Evolutionary conservation across 2,113 vertebrate genomes (phyloP), one percentile per base, ranked within the genome.

Genomic region (Cyprinodon tularosa): DNA sequence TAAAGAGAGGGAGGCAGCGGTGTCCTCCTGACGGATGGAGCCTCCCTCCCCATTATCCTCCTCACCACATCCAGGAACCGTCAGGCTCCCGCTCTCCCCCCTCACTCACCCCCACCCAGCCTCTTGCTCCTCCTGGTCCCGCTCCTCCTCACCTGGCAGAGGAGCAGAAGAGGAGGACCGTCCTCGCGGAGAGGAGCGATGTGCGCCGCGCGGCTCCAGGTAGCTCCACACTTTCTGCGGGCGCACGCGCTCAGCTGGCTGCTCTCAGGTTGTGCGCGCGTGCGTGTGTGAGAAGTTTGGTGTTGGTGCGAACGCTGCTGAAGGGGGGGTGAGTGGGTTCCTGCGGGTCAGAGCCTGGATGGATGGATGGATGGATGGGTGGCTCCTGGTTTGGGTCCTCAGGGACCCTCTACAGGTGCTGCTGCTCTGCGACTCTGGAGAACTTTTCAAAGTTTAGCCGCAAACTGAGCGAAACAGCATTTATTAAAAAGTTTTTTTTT

Each of bases 1-100:
- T 86, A 90, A 86, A 80, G 64, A 78, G 74, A 75, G 78, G 57
- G 71, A 78, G 77, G 50, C 70, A 61, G 81, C 65, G 68, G 77
- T 64, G 62, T 62, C 82, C 76, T 81, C 80, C 68, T 70, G 84
- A 84, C 22, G 53, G 72, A 78, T 74, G 62, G 12, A 29, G 69
- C 77, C 83, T 78, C 84, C 86, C 67, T 76, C 77, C 67, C 82
- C 53, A 59, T 62, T 78, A 71, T 75, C 79, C 71, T 84, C 67
- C 83, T 77, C 8, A 74, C 82, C 74, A 53, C 72, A 80, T 68
- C 60, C 77, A 88, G 44, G 84, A 73, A 80, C 77, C 68, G 75
- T 70, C 78, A 74, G 62, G 60, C 86, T 75, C 48, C 13, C 61
- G 68, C 69, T 74, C 69, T 76, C 60, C 73, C 62, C 73, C 57